Evolutionary conservation across 2,113 vertebrate genomes (phyloP).

Genomic region (Acanthochromis polyacanthus): DNA sequence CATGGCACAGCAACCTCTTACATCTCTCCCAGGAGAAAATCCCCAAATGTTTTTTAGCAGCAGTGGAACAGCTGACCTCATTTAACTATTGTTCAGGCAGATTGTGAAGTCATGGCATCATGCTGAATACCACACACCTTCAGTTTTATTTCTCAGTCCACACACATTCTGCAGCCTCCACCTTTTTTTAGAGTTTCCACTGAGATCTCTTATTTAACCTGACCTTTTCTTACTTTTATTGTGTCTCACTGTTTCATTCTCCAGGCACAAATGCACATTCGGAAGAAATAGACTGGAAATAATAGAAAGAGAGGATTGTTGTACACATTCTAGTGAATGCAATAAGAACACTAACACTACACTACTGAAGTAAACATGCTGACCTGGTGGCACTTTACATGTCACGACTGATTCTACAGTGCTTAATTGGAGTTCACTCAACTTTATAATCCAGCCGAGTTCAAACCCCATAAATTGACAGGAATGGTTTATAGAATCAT

Average conservation of each 20-base stretch:
- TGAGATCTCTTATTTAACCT: neutral
- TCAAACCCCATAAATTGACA: neutral
- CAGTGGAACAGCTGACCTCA: conserved; percentile 25
- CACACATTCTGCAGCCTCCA: neutral
- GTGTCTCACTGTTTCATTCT: conserved; percentile 6
- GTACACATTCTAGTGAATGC: neutral
- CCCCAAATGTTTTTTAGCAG: neutral
- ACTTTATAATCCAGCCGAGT: neutral
- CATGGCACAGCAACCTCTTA: neutral
- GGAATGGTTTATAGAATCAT: too few species aligned
- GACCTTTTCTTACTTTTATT: neutral
- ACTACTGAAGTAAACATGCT: neutral
- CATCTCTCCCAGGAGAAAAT: neutral
- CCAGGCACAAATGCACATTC: neutral
- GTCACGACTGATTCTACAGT: neutral
- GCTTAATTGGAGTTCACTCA: neutral
- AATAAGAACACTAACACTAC: neutral
- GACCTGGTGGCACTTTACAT: neutral
- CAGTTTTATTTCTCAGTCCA: conserved; percentile 12
- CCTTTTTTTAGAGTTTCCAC: conserved; percentile 6
- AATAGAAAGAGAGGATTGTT: conserved; percentile 3
- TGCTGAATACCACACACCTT: conserved; percentile 2
- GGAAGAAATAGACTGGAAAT: conserved; percentile 10
- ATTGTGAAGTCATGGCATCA: neutral
- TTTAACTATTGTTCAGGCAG: conserved; percentile 10